phyloP scores from a whole-genome alignment of 2,113 vertebrate genomes.

The Heptranchias perlo region DNA sequence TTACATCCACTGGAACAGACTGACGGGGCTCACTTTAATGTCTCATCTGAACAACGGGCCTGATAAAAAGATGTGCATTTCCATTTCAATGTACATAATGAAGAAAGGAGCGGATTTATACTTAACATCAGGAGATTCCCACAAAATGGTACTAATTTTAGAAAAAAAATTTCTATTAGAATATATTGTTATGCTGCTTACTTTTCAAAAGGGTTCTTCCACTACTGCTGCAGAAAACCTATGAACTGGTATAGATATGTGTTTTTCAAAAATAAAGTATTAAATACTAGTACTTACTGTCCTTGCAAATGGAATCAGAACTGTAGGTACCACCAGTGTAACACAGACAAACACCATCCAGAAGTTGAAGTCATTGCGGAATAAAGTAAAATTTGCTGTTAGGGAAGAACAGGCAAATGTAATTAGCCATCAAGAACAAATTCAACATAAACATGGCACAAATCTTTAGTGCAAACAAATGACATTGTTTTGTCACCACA shows the following conservation, averaged over 20 bases:
- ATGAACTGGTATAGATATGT: background rate
- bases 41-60: background rate
- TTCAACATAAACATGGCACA: background rate
- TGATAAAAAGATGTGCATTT: background rate
- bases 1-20: background rate
- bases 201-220: background rate
- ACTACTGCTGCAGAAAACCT: background rate
- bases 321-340: slow-evolving; percentile 15
- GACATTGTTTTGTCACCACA: background rate
- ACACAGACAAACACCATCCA: slow-evolving; percentile 32
- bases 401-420: background rate
- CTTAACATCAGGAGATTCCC: background rate
- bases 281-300: slow-evolving; percentile 26
- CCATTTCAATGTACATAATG: background rate
- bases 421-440: background rate
- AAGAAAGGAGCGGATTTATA: background rate
- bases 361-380: slow-evolving; percentile 39
- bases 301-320: slow-evolving; percentile 38
- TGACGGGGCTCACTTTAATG: background rate
- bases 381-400: background rate
- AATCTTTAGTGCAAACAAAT: background rate
- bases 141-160: too few relatives aligned
- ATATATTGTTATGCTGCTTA: background rate
- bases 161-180: background rate
- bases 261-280: background rate